Percentiles rank a stretch among this genome's conserved stretches.
These are phyloP conservation scores for Poecile atricapillus DNA, from an alignment of 2,113 vertebrate genomes.

Conservation along the genomic window DNA sequence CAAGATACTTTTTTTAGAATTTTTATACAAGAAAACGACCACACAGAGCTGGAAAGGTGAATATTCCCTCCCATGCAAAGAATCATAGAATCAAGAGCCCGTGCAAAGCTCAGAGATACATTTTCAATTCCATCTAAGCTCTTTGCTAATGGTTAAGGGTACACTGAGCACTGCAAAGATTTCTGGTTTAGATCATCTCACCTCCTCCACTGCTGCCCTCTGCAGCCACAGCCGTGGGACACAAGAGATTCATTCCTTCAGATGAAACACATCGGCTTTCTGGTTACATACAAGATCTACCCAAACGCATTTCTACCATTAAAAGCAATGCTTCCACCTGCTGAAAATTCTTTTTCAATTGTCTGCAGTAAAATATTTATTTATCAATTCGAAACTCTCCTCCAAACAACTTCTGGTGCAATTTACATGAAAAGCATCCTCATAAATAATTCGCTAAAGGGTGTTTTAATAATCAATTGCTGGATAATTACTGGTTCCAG, in stretches of 20 bases:
- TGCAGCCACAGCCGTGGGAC: not conserved
- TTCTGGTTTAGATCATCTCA: not conserved
- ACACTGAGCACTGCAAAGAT: not conserved
- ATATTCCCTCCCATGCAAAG: not conserved
- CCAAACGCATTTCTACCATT: not conserved
- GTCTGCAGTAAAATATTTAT: not conserved
- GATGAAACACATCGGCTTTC: rapidly evolving
- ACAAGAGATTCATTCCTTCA: not conserved
- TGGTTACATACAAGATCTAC: not conserved
- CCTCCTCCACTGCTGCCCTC: not conserved
- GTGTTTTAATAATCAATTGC: conserved; percentile 25
- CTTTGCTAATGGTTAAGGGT: not conserved
- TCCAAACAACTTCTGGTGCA: not conserved
- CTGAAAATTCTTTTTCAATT: not conserved
- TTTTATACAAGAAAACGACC: not conserved
- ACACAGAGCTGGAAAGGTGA: not conserved
- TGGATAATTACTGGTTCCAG: conserved; percentile 36
- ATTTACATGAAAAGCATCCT: not conserved
- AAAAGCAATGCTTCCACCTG: not conserved
- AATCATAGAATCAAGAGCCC: not conserved
- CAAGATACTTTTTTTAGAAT: not conserved
- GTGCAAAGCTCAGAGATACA: not conserved
- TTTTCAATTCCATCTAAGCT: not conserved
- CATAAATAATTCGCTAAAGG: conserved; percentile 26
- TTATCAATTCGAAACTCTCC: not conserved